Evolutionary conservation across 2,797 vertebrate species (phyloP), one percentile per base, ranked within the genome.

Genomic region (Ceryle rudis): DNA sequence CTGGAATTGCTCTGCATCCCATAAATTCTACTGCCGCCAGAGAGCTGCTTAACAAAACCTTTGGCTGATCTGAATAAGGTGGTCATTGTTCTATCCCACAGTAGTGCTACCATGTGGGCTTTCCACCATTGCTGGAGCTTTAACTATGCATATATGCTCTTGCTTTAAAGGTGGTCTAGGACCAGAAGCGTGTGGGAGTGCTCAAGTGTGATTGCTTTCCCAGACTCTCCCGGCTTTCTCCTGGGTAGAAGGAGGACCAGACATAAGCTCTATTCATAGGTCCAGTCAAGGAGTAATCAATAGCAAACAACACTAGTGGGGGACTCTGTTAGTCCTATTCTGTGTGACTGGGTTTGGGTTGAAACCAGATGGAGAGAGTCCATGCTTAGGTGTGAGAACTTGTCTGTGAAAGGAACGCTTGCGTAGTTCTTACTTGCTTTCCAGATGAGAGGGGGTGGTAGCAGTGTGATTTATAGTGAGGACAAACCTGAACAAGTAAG

Each of bases 151-250:
- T 46, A 42, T 73, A 44, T 83, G 69, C 61, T 31, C 61, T 89
- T 8, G 3, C 71, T 66, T 23, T 62, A 57, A 41, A 84, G 66
- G 62, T 73, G 58, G 65, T 71, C 77, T n/a, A 61, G 46, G 71
- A 70, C 29, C 51, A 92, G 52, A 46, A 47, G 83, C 58, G 42
- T 74, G 51, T 79, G 62, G 58, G 80, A 90, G 16, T 37, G 80
- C 67, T 94, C 60, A 58, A 74, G 39, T 23, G 62, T 77, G 78
- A 89, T 89, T 93, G 81, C 51, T 90, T 96, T 95, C 89, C 78
- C 91, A 89, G 77, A 35, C 54, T 74, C 22, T 58, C 42, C 10
- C 0, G 0, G n/a, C 72, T 84, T 95, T 83, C 58, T 82, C 39
- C 33, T 22, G 41, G 21, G n/a, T 39, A 31, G 80, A 26, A 65